A percentile compares a stretch with the other conserved stretches of the same genome.
Evolutionary conservation across 2,113 vertebrate species (phyloP).

Genomic region (Anguilla rostrata): DNA sequence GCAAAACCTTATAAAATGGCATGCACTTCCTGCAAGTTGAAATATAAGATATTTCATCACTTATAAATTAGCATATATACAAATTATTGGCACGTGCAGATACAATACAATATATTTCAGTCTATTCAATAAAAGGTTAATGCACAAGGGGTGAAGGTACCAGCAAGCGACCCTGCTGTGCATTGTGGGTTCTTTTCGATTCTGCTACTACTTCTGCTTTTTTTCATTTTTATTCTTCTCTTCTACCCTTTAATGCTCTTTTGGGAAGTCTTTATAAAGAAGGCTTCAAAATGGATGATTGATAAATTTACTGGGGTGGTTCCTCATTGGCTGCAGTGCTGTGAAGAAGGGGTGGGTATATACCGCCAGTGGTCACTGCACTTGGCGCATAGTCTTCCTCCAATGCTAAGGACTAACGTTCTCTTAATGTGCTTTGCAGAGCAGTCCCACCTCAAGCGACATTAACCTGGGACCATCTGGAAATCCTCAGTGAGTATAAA

Average conservation of each 20-base stretch:
- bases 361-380: too few relatives aligned
- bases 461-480: constrained; percentile 97
- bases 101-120: too few relatives aligned
- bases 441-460: constrained; percentile 87
- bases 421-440: constrained; percentile 63
- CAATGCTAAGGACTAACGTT: background rate
- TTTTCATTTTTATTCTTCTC: background rate
- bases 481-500: constrained; percentile 91
- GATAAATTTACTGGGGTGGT: too few relatives aligned
- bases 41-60: too few relatives aligned
- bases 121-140: background rate
- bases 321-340: too few relatives aligned
- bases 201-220: background rate
- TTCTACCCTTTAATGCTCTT: background rate
- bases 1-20: too few relatives aligned
- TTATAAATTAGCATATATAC: too few relatives aligned
- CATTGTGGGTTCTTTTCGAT: background rate
- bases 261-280: background rate
- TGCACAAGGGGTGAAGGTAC: background rate
- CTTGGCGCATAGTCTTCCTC: background rate
- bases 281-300: too few relatives aligned
- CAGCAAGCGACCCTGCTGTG: background rate
- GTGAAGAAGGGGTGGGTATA: too few relatives aligned
- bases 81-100: too few relatives aligned
- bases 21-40: too few relatives aligned